Evolutionary conservation across 2,797 vertebrate genomes (phyloP).

Genomic region (Falco concolor): DNA sequence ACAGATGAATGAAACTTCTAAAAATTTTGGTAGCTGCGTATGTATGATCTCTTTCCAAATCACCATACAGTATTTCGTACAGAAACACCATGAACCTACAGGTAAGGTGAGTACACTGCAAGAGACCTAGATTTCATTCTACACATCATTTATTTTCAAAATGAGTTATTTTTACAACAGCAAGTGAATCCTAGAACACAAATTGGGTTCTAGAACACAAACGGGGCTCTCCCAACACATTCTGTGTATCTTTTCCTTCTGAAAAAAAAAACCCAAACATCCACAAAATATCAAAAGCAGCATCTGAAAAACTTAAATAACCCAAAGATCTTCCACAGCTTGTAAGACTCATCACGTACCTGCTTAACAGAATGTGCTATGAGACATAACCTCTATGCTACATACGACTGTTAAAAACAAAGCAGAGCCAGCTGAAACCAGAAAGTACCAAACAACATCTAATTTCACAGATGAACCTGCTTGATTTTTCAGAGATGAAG

Average conservation of each 20-base stretch:
- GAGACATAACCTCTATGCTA: neutral
- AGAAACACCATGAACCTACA: neutral
- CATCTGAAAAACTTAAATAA: neutral
- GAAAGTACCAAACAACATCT: neutral
- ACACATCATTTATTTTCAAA: neutral
- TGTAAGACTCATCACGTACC: neutral
- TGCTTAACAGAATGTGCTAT: neutral
- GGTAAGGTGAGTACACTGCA: neutral
- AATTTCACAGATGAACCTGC: neutral
- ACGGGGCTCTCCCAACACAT: neutral
- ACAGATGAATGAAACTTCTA: neutral
- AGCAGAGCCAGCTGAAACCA: neutral
- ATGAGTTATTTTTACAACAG: neutral
- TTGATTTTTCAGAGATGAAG: neutral
- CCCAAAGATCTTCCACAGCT: neutral
- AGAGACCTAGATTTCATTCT: neutral
- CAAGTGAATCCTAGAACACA: neutral
- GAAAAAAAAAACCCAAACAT: neutral
- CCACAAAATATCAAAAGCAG: neutral
- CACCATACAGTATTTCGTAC: fast-evolving
- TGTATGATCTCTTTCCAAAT: neutral
- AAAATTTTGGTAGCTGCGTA: neutral
- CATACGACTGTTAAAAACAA: neutral
- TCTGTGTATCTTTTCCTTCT: neutral
- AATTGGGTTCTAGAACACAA: neutral